phyloP scores from a whole-genome alignment of 1,140 invertebrate species.

The Chlorops oryzae region DNA sequence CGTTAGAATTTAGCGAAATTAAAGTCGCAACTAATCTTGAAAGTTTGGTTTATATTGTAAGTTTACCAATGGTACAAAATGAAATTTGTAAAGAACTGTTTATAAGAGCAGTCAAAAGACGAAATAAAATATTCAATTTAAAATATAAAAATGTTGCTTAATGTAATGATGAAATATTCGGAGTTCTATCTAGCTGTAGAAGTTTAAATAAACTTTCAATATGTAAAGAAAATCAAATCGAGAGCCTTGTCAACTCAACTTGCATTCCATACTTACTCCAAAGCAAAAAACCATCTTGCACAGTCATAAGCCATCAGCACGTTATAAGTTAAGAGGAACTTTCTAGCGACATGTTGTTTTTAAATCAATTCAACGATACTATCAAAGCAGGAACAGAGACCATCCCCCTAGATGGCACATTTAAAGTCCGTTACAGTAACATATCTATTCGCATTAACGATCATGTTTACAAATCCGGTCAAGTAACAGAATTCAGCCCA shows the following conservation, averaged over 20 bases:
- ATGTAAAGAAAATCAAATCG: not conserved
- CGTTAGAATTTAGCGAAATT: not conserved
- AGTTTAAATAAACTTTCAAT: not conserved
- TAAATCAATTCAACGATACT: too few species aligned
- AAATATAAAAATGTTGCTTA: not conserved
- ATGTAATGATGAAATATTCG: constrained; percentile 4
- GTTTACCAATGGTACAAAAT: not conserved
- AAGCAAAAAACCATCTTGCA: not conserved
- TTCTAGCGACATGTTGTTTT: not conserved
- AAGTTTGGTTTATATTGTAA: constrained; percentile 1
- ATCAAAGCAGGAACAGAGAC: too few species aligned
- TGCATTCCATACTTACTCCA: constrained; percentile 1
- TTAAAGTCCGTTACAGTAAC: too few species aligned
- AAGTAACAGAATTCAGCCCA: too few species aligned
- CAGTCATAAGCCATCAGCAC: not conserved
- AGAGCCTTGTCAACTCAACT: not conserved
- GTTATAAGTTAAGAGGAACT: not conserved
- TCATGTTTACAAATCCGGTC: too few species aligned
- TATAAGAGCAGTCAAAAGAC: not conserved
- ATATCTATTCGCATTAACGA: too few species aligned
- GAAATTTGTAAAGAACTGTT: not conserved
- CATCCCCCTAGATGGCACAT: too few species aligned
- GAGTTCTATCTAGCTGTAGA: not conserved
- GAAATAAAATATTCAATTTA: not conserved
- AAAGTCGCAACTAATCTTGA: not conserved